Percentiles rank a stretch among this genome's conserved stretches.
Evolutionary conservation across 2,888 invertebrate species (phyloP).

Genomic region (Pheosia tremula): DNA sequence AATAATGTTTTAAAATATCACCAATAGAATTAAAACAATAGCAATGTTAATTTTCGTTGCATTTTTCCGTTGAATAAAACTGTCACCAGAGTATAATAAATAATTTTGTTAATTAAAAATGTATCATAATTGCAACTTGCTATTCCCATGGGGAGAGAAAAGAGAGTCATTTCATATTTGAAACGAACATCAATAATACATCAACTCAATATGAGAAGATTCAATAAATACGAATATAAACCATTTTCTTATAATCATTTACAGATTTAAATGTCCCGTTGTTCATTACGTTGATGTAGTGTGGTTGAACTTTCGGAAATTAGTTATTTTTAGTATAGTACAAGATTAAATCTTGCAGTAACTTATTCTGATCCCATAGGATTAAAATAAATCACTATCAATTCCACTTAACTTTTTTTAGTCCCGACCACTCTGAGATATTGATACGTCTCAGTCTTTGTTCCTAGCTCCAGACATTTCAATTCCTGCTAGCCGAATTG

Average conservation of each 20-base stretch:
- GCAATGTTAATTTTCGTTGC: neutral
- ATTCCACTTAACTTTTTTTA: neutral
- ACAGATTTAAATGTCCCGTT: too few species aligned
- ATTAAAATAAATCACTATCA: neutral
- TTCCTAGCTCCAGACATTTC: neutral
- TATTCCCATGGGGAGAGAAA: neutral
- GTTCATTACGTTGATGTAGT: too few species aligned
- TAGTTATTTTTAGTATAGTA: too few species aligned
- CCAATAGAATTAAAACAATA: neutral
- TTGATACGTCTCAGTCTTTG: neutral
- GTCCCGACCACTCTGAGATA: neutral
- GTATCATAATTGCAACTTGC: neutral
- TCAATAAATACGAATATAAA: neutral
- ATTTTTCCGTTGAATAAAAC: neutral
- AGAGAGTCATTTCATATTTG: neutral
- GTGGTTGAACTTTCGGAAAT: too few species aligned
- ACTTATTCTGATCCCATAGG: neutral
- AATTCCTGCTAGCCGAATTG: neutral
- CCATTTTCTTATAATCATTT: too few species aligned
- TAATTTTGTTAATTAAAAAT: neutral
- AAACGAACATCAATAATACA: neutral
- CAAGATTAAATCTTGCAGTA: neutral
- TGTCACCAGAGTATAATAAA: slow-evolving; percentile 1
- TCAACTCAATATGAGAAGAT: neutral
- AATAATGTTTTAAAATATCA: slow-evolving; percentile 1